Evolutionary conservation across 2,797 vertebrate species (phyloP).

Genomic region (Pangasius mekongensis): DNA sequence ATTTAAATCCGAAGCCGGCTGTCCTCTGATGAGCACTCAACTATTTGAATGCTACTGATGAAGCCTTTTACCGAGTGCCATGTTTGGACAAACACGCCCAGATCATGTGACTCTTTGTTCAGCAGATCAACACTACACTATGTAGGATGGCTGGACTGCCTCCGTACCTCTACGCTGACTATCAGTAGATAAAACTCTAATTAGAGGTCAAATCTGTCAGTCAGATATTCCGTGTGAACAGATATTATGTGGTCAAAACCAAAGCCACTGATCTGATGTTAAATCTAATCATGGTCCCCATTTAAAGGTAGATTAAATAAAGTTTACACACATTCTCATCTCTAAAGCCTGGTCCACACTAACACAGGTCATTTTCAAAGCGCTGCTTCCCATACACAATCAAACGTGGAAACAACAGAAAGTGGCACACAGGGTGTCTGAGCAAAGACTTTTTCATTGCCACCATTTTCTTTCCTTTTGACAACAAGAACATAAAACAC

Average conservation of each 20-base stretch:
- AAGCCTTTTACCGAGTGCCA: neutral
- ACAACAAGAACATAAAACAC: too few species aligned
- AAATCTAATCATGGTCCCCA: neutral
- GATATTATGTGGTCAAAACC: neutral
- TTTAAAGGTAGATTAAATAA: neutral
- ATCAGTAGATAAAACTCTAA: neutral
- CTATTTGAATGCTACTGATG: neutral
- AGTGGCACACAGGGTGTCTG: neutral
- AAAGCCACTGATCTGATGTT: neutral
- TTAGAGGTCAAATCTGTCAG: neutral
- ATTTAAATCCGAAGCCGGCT: neutral
- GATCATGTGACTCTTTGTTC: neutral
- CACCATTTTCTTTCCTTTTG: too few species aligned
- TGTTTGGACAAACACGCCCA: neutral
- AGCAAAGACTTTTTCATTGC: too few species aligned
- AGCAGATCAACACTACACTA: neutral
- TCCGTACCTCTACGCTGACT: neutral
- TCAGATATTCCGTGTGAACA: neutral
- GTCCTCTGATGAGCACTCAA: neutral
- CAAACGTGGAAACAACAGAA: neutral
- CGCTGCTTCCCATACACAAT: neutral
- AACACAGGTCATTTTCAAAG: neutral
- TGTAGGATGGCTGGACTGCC: neutral
- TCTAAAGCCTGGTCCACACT: neutral
- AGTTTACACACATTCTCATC: neutral